Base-by-base conservation (phyloP, 2,888 invertebrate genomes). In the Vanessa cardui region DNA sequence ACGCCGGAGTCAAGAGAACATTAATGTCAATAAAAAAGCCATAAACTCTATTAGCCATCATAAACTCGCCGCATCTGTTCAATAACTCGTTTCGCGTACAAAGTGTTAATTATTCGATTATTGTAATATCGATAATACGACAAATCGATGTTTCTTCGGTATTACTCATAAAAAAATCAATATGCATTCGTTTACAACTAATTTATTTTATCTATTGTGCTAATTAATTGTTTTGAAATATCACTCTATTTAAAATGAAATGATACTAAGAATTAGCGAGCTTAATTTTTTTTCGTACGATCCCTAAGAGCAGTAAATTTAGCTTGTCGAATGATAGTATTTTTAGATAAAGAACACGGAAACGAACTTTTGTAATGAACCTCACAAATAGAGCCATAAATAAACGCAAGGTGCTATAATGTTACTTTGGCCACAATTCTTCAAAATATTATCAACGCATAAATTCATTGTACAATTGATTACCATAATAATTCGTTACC, bases 21-120 rank as follows among this genome's bases (percentile, higher is more conserved):
- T 92, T 90, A 91, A 89, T 88, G 90, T 91, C 92, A 92, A 92
- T 92, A 92, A 92, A 92, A 91, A 90, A 88, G 82, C 90, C 84
- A 91, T 92, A 92, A 92, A 90, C 83, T 87, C 90, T 91, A 92
- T 92, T 92, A 90, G 87, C 83, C 82, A 80, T 88, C 90, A 90
- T 92, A 91, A 92, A 89, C 85, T 87, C 88, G 88, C 89, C 89
- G 81, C 92, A 90, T 89, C 92, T 92, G 92, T 80, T 79, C 88
- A 86, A 87, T 87, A 88, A 86, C 86, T 88, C 82, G 89, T 88
- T 90, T 84, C 81, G 83, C 84, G 83, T 84, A 87, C 86, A 86
- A 89, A 88, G 75, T 85, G 81, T 80, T 88, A 72, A 72, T 72
- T 70, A 69, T 73, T 70, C 64, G 66, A 72, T 73, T 72, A 71